Conservation (phyloP, 1,140 invertebrate species). For the Papilio glaucus region DNA sequence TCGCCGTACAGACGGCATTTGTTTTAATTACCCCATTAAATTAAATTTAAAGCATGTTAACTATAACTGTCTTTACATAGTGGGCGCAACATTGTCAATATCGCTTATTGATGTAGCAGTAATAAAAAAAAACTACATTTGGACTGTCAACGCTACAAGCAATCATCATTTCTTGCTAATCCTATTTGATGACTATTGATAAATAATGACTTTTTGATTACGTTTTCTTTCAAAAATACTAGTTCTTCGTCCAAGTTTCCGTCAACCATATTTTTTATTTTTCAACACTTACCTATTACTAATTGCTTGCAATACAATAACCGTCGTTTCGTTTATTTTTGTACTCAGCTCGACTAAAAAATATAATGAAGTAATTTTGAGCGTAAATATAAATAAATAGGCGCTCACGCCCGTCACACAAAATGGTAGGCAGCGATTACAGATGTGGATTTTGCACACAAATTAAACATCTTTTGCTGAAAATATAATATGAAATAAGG, state of each 20-base stretch:
- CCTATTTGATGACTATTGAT: background rate
- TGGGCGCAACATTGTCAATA: too few relatives aligned
- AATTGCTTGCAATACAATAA: background rate
- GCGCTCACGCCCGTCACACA: background rate
- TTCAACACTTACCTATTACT: slow-evolving; percentile 6
- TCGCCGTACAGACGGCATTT: background rate
- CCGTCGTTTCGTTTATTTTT: background rate
- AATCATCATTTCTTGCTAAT: background rate
- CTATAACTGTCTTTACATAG: too few relatives aligned
- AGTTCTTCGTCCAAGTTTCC: slow-evolving; percentile 1
- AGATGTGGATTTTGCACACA: too few relatives aligned
- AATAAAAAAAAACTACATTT: too few relatives aligned
- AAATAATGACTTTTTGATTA: slow-evolving; percentile 28
- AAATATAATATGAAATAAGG: too few relatives aligned
- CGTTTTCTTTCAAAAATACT: background rate
- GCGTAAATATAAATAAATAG: background rate
- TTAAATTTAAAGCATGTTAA: too few relatives aligned
- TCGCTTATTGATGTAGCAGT: too few relatives aligned
- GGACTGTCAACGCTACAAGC: background rate
- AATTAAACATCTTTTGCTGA: too few relatives aligned
- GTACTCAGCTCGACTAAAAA: background rate
- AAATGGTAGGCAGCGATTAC: too few relatives aligned
- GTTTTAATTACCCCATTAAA: background rate
- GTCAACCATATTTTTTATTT: slow-evolving; percentile 6
- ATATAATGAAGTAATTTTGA: background rate